Evolutionary conservation across 2,888 invertebrate species (phyloP), one percentile per base, ranked within the genome.

Genomic region (Pristionchus maxplancki): DNA sequence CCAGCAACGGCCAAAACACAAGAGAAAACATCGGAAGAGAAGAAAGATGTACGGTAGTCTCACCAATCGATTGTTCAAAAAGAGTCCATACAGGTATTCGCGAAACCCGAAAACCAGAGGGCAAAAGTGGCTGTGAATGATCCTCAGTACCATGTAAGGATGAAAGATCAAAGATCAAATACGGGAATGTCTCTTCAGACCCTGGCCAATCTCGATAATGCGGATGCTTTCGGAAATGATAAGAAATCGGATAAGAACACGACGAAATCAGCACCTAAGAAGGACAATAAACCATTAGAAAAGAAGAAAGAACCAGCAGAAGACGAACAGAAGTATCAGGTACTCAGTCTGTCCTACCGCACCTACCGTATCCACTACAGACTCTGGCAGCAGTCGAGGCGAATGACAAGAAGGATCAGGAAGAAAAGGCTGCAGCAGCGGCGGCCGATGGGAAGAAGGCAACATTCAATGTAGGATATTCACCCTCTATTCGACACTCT

Each of bases 291-390:
- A 48, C 40, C 44, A 48, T n/a, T 78, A 15, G 78, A 44, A 11
- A 78, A 78, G 44, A 78, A 78, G 78, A 11, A 5, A 3, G 78
- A 78, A 48, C 78, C 78, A 44, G 48, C 44, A 28, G 78, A 78
- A 48, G 78, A 78, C 2, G 74, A 74, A 74, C 74, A 74, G 74
- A 78, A 78, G n/a, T 78, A 78, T 78, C 78, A 78, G 44, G 78
- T 78, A 48, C 48, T 40, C 48, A 48, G 8, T n/a, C 44, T 48
- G 0, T 28, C 78, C 2, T 48, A 44, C 44, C 44, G n/a, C 11
- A 48, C 0, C 28, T 34, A 78, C 17, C 31, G 71, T 74, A 74
- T 28, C 37, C 34, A n/a, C 17, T 78, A 5, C 28, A 48, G 78
- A 78, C 78, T 44, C 78, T 78, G 44, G 78, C 78, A 28, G 44